Base-by-base conservation (phyloP, 2,113 vertebrate species). In the Notiomystis cincta region DNA sequence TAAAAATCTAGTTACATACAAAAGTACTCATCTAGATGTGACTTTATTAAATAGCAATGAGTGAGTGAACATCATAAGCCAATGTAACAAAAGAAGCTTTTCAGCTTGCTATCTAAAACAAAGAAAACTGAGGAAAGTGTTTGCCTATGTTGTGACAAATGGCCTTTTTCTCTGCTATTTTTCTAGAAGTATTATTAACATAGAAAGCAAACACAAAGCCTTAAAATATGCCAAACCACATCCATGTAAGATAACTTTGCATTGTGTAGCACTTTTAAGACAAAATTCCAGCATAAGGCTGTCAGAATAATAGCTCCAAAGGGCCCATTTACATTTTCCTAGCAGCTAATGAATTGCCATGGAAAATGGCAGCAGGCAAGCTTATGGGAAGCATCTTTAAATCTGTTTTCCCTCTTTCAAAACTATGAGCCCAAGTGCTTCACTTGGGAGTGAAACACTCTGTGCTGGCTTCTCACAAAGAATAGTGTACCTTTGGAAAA, bases 251-350 rank as follows among this genome's bases (percentile, higher is more conserved):
- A 73, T 75, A 95, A 94, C 58, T 95, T 90, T 53, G 38, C 38
- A 83, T 53, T 80, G 20, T 66, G 38, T 60, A 92, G 30, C 24
- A 45, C 53, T 88, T 93, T 77, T 28, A 91, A 96, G 54, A 82
- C 35, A 94, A 91, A 95, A 93, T 54, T 93, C 60, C 66, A 96
- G 47, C 95, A 90, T 69, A 90, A 88, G 54, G 42, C 30, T 90
- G 95, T 54, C 78, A 90, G 91, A 93, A 88, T 62, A 90, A 93
- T 44, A 88, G 82, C 47, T 95, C 91, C 91, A 88, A 96, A 80
- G 75, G 75, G 54, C 50, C 84, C 13, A 70, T 80, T 94, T 91
- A 82, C 79, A 42, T 94, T 82, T 91, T 91, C 54, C 42, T 86
- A 90, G 79, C 24, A 90, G 50, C 75, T 90, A 94, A 91, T 93